A percentile compares a stretch with the other conserved stretches of the same genome.
phyloP scores from a whole-genome alignment of 2,797 vertebrate species.

The Crocodylus rhombifer region DNA sequence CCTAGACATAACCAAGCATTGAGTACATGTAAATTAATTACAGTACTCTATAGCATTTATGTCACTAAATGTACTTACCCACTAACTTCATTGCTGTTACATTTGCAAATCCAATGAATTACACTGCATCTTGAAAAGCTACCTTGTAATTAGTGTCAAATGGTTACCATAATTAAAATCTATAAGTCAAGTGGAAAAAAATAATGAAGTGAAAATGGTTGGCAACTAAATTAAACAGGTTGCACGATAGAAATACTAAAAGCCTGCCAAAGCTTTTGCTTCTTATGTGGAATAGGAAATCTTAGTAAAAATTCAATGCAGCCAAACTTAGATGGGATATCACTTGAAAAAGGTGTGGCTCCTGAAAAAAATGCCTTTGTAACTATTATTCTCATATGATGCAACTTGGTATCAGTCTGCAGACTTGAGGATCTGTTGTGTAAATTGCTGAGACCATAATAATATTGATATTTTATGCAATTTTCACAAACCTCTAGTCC shows the following conservation, averaged over 20 bases:
- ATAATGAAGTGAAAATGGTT: neutral
- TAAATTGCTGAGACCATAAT: neutral
- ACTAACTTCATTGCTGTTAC: constrained; percentile 28
- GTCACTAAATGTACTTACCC: neutral
- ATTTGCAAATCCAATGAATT: constrained; percentile 40
- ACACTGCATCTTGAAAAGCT: constrained; percentile 16
- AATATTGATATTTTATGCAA: neutral
- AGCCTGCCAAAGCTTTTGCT: fast-evolving
- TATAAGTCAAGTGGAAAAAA: neutral
- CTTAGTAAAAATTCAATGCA: neutral
- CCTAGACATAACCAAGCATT: constrained; percentile 2
- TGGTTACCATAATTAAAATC: constrained; percentile 47
- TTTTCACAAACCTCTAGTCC: neutral
- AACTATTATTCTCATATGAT: neutral
- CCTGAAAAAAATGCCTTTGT: fast-evolving
- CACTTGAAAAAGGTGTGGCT: neutral
- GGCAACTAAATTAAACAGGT: neutral
- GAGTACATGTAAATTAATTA: constrained; percentile 19
- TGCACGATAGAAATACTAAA: neutral
- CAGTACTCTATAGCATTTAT: constrained; percentile 16
- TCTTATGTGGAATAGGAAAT: neutral
- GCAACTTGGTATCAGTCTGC: neutral
- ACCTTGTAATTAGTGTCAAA: constrained; percentile 42
- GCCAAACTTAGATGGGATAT: neutral
- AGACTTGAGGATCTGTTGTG: fast-evolving